Percentiles rank a stretch among this genome's conserved stretches.
Conservation (phyloP, 2,888 invertebrate genomes). For the Mechanitis messenoides region DNA sequence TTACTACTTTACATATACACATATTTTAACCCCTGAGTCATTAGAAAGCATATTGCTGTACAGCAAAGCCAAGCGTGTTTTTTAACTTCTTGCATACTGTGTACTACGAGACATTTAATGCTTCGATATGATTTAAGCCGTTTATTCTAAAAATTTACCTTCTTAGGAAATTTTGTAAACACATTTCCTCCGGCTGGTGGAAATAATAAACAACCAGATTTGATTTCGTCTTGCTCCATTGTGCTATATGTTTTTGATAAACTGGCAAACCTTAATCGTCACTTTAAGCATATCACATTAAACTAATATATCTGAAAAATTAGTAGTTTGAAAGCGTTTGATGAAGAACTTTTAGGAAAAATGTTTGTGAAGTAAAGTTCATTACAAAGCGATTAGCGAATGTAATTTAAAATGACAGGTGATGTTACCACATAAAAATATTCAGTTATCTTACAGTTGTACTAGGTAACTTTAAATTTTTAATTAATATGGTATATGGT, state of each 20-base stretch:
- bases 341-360: conserved; percentile 14
- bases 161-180: conserved; percentile 85
- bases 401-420: conserved; percentile 18
- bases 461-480: background rate
- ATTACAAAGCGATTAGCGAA: conserved; percentile 18
- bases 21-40: conserved; percentile 32
- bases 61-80: conserved; percentile 15
- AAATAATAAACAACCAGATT: conserved; percentile 85
- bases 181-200: conserved; percentile 80
- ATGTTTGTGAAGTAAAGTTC: conserved; percentile 22
- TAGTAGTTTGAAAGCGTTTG: background rate
- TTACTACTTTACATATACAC: conserved; percentile 20
- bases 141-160: conserved; percentile 61
- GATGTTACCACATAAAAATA: conserved; percentile 2
- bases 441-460: background rate
- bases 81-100: background rate
- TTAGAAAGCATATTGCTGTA: conserved; percentile 31
- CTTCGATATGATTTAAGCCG: background rate
- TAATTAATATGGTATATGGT: background rate
- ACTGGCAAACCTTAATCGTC: background rate
- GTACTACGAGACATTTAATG: background rate
- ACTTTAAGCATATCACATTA: background rate
- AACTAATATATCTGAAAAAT: background rate
- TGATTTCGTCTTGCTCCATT: conserved; percentile 86
- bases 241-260: conserved; percentile 14